phyloP scores from a whole-genome alignment of 2,888 invertebrate genomes.

The Drosophila affinis region DNA sequence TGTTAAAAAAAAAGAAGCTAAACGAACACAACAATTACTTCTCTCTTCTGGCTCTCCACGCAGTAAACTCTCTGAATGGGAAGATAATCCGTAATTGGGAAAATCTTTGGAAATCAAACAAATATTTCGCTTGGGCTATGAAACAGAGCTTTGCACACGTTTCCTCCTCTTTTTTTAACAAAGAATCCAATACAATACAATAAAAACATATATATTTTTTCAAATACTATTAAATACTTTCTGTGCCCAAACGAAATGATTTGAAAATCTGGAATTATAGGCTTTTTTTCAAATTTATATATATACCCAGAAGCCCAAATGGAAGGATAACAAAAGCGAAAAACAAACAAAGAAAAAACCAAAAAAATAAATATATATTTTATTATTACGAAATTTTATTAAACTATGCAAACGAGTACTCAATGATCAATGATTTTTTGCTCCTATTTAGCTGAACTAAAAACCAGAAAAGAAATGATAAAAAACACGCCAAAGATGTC shows the following conservation, averaged over 20 bases:
- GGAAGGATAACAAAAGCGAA: conserved; percentile 23
- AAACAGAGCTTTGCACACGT: conserved; percentile 41
- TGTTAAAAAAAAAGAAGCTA: conserved; percentile 62
- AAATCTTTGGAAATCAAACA: conserved; percentile 37
- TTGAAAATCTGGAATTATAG: conserved; percentile 70
- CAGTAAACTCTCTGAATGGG: conserved; percentile 42
- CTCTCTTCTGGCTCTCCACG: conserved; percentile 65
- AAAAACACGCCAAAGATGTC: conserved; percentile 74
- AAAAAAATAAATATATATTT: conserved; percentile 61
- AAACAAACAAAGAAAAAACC: conserved; percentile 38
- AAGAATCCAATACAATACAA: conserved; percentile 8
- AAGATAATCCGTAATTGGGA: conserved; percentile 2
- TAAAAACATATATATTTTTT: conserved; percentile 14
- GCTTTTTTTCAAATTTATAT: conserved; percentile 76
- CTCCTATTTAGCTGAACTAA: conserved; percentile 70
- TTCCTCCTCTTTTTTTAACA: conserved; percentile 16
- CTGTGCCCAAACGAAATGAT: conserved; percentile 54
- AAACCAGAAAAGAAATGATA: conserved; percentile 24
- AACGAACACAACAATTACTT: conserved; percentile 40
- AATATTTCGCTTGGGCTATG: conserved; percentile 39
- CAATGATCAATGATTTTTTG: conserved; percentile 60
- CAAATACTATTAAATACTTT: conserved; percentile 26
- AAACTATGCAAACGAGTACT: conserved; percentile 69
- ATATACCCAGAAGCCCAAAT: conserved; percentile 33
- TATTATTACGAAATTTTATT: conserved; percentile 73